A percentile compares a stretch with the other conserved stretches of the same genome.
Evolutionary conservation across 2,797 vertebrate species (phyloP).

Genomic region (Craterocephalus amniculus): DNA sequence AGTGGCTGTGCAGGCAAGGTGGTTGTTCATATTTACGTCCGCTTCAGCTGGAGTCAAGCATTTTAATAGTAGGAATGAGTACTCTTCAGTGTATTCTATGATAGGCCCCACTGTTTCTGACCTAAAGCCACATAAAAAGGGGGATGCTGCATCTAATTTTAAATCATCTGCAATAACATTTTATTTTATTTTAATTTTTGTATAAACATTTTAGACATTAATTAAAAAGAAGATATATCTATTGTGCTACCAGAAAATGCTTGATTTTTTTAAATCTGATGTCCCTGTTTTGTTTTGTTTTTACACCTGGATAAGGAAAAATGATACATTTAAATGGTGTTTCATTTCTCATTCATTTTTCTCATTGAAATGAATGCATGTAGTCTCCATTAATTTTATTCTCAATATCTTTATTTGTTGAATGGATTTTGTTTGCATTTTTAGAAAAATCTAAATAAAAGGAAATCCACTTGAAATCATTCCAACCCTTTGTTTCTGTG

Average conservation of each 20-base stretch:
- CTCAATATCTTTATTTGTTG: neutral
- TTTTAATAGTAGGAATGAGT: constrained; percentile 23
- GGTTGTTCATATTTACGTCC: constrained; percentile 37
- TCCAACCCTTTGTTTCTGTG: neutral
- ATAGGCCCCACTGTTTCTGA: neutral
- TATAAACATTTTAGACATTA: neutral
- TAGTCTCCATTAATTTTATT: constrained; percentile 3
- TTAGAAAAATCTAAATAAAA: neutral
- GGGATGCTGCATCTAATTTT: constrained; percentile 15
- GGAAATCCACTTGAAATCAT: neutral
- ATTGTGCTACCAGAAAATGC: neutral
- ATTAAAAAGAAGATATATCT: too few relatives aligned
- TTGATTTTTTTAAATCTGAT: too few relatives aligned
- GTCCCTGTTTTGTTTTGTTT: constrained; percentile 21
- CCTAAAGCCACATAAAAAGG: neutral
- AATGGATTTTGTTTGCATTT: neutral
- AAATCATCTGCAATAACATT: constrained; percentile 3
- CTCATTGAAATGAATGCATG: constrained; percentile 12
- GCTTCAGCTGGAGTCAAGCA: constrained; percentile 30
- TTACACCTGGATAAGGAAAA: constrained; percentile 21
- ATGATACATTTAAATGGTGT: constrained; percentile 35
- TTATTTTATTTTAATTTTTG: constrained; percentile 11
- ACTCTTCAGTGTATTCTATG: constrained; percentile 24
- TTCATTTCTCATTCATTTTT: neutral
- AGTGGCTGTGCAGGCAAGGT: constrained; percentile 28